Evolutionary conservation across 1,140 invertebrate genomes (phyloP).

Genomic region (Hylaeus anthracinus): DNA sequence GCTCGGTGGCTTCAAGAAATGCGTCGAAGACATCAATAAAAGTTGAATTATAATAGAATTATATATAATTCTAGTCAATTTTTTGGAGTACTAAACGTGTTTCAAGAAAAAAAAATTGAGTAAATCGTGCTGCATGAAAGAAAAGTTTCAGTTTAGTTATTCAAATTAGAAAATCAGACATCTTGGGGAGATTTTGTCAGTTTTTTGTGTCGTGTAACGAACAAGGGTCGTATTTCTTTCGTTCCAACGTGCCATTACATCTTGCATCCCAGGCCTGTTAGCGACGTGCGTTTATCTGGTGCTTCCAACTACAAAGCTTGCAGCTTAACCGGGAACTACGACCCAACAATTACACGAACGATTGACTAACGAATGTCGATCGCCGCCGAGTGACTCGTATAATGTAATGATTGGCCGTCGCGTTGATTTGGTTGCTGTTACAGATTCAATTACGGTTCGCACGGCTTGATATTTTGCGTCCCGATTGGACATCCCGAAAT

Average conservation of each 20-base stretch:
- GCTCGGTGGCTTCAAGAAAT: no score
- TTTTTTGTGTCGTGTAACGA: neutral
- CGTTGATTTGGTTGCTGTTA: constrained; percentile 63
- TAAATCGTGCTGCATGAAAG: no score
- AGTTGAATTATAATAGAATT: no score
- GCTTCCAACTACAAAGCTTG: constrained; percentile 55
- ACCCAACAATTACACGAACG: constrained; percentile 60
- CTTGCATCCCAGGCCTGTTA: neutral
- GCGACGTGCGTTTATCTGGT: constrained; percentile 32
- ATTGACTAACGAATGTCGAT: constrained; percentile 65
- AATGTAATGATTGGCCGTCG: constrained; percentile 61
- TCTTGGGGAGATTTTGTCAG: neutral
- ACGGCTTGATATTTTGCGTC: constrained; percentile 51
- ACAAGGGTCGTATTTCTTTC: constrained; percentile 25
- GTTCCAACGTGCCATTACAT: constrained; percentile 6
- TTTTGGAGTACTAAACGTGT: no score
- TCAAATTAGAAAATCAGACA: no score
- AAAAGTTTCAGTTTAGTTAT: no score
- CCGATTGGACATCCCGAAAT: constrained; percentile 45
- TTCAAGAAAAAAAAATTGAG: no score
- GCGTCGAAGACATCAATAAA: no score
- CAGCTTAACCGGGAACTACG: constrained; percentile 50
- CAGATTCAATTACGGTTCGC: constrained; percentile 63
- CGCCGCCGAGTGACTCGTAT: constrained; percentile 53
- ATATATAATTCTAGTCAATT: no score